Base-by-base conservation (phyloP, 2,113 vertebrate genomes). In the Orycteropus afer region DNA sequence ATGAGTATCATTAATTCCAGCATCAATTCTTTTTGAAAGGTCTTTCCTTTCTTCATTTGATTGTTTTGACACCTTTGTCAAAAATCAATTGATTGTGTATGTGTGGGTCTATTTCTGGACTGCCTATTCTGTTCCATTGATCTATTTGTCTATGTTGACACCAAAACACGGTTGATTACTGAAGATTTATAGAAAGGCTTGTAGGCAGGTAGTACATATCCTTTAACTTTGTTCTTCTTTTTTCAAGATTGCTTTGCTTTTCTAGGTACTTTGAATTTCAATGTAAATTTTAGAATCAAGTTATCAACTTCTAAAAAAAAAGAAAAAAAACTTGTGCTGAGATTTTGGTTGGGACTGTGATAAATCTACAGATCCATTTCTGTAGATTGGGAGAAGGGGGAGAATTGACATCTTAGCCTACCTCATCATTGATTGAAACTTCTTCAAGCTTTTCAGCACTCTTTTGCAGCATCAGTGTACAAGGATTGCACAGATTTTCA, bases 51-150 rank as follows among this genome's bases (percentile, higher is more conserved):
- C 11, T 89, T 7, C 47, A 76, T n/a, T 92, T 71, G 6, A 76
- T 42, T 94, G 10, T 37, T 53, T 71, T 86, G 69, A 37, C 5
- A 34, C 2, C 23, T 67, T 80, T 53, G 42, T 69, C n/a, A 96
- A 90, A 79, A 94, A 73, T 92, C 86, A 96, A 49, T 78, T 73
- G 63, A 87, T 20, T 65, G 17, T 92, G 8, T 79, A 59, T 78
- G 34, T 84, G n/a, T 65, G 32, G 10, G 25, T 59, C 55, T 96
- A 85, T 94, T 95, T 95, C 45, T 94, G 40, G 73, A 90, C n/a
- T 87, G 88, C 84, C 47, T 74, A 61, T 92, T 92, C 57, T 79
- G 22, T 87, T 74, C 65, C 78, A 92, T 81, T 96, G 65, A 95
- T 87, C 78, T 85, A 80, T 87, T 92, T 96, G 49, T 96, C 81